Base-by-base conservation (phyloP, 2,888 invertebrate genomes). In the Protonemura montana region DNA sequence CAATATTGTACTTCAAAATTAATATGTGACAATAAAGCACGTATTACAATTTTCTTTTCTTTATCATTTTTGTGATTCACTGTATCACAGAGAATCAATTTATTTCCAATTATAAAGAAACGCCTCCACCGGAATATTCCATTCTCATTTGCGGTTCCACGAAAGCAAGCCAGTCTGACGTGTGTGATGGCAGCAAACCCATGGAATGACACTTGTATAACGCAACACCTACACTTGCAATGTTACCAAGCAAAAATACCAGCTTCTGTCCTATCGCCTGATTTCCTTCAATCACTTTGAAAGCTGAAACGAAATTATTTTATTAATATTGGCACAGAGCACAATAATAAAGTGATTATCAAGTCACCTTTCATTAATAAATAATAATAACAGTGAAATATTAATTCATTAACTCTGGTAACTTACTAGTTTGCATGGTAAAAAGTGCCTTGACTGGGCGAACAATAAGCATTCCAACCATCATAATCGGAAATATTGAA, bases 401-500 rank as follows among this genome's bases (percentile, higher is more conserved):
- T 59, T 59, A 16, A 3, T 3, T 35, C 3, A 35, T 6, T 35
- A 35, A 35, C 10, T 35, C 35, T 35, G 10, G 3, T 10, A 85
- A 89, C 89, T 89, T 89, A 91, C 90, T 90, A 41, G 91, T 92
- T 89, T 92, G 93, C 87, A 98, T 96, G 0, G 97, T 93, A 91
- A 99, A 97, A 86, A 99, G 93, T 0, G 99, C 98, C 92, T 99
- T 99, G 30, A 99, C 95, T 0, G 99, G 99, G 88, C 99, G 93
- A 90, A 99, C 96, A 89, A 99, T 96, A 92, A 99, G 94, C 99
- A 99, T 99, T 80, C 98, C 99, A 10, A 99, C 98, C 99, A 99
- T 99, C 99, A 99, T 99, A 83, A 99, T 99, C 0, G 99, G 99
- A 90, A 99, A 99, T 89, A 99, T 99, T 0, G 99, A 99, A 90